phyloP scores from a whole-genome alignment of 2,797 vertebrate genomes.

The Carapus acus region DNA sequence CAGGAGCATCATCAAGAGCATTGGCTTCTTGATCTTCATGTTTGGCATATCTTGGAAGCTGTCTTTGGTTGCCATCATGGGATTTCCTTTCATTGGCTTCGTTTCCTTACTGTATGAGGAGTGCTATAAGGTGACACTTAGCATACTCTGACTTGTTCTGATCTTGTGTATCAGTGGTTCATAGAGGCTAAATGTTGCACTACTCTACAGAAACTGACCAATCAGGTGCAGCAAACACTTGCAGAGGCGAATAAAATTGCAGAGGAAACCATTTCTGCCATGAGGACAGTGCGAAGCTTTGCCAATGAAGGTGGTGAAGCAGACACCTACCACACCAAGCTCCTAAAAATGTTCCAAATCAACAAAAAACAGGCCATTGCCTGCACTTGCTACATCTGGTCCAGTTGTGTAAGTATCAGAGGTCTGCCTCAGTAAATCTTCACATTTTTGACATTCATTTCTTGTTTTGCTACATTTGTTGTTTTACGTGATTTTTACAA shows the following conservation, averaged over 20 bases:
- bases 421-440: too few relatives aligned
- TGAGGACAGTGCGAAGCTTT: slow-evolving; percentile 93
- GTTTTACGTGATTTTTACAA: background rate
- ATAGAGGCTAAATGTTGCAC: background rate
- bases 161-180: background rate
- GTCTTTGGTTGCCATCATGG: slow-evolving; percentile 86
- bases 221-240: slow-evolving; percentile 86
- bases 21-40: slow-evolving; percentile 88
- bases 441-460: too few relatives aligned
- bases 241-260: slow-evolving; percentile 91
- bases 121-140: slow-evolving; percentile 84
- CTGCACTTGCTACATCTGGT: slow-evolving; percentile 89
- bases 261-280: slow-evolving; percentile 89
- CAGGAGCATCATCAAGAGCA: slow-evolving; percentile 79
- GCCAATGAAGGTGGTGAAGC: slow-evolving; percentile 84
- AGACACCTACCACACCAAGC: slow-evolving; percentile 74
- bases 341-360: slow-evolving; percentile 82
- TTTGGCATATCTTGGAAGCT: slow-evolving; percentile 93
- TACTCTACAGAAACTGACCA: slow-evolving; percentile 78
- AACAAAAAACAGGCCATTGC: slow-evolving; percentile 88
- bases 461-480: background rate
- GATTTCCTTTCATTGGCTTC: slow-evolving; percentile 88
- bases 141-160: background rate
- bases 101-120: slow-evolving; percentile 85
- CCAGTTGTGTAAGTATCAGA: slow-evolving; percentile 78